phyloP scores from a whole-genome alignment of 2,113 vertebrate genomes.

The Saguinus midas region DNA sequence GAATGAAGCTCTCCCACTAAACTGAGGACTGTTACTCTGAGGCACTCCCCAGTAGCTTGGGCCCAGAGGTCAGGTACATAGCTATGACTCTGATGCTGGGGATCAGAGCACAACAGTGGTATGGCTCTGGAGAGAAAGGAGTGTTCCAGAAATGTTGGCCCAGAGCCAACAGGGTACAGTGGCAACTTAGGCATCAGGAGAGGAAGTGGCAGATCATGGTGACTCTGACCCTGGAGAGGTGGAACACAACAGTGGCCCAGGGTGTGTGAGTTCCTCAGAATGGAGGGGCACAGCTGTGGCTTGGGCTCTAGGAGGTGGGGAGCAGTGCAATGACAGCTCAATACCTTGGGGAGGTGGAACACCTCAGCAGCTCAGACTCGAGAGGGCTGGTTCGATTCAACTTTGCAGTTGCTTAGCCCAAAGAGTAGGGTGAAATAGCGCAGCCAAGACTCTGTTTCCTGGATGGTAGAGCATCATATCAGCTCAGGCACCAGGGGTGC shows the following conservation, averaged over 20 bases:
- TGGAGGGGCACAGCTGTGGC: neutral
- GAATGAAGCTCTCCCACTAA: neutral
- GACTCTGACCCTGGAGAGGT: neutral
- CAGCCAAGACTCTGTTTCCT: neutral
- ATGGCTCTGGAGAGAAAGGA: neutral
- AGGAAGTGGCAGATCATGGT: neutral
- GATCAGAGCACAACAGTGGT: too few species aligned
- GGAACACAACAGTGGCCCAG: neutral
- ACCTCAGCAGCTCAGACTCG: too few species aligned
- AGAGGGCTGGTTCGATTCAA: neutral
- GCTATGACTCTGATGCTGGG: neutral
- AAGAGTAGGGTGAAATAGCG: neutral
- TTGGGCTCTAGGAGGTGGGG: neutral
- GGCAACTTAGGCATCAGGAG: too few species aligned
- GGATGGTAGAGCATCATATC: neutral
- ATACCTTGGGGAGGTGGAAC: neutral
- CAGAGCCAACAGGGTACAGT: accelerated
- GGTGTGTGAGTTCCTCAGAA: too few species aligned
- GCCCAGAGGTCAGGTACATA: neutral
- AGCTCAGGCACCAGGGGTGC: neutral
- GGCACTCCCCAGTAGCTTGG: neutral
- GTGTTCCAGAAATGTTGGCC: neutral
- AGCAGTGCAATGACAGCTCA: neutral
- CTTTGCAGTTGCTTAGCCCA: neutral
- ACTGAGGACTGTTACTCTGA: neutral